phyloP scores from a whole-genome alignment of 2,113 vertebrate genomes.

The Dipodomys merriami region DNA sequence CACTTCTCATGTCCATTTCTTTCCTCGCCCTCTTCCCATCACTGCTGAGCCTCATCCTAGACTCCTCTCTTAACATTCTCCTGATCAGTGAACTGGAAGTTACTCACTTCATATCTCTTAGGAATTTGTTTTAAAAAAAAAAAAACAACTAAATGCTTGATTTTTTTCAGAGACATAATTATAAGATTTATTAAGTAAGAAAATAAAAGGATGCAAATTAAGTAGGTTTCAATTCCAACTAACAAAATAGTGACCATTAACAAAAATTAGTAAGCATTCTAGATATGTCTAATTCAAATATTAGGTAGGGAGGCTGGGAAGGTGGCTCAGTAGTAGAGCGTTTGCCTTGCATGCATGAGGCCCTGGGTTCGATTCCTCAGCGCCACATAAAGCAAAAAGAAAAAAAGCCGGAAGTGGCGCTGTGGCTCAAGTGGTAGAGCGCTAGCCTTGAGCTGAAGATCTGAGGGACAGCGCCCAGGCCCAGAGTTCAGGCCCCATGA shows the following conservation, averaged over 20 bases:
- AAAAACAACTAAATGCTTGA: neutral
- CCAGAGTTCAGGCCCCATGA: too few species aligned
- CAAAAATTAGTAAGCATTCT: slow-evolving; percentile 33
- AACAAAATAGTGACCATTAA: neutral
- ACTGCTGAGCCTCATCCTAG: neutral
- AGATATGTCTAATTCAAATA: neutral
- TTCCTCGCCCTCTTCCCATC: neutral
- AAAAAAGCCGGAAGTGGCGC: too few species aligned
- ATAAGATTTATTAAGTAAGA: neutral
- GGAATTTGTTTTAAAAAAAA: neutral
- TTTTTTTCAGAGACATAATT: slow-evolving; percentile 30
- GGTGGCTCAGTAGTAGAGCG: too few species aligned
- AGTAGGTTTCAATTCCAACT: neutral
- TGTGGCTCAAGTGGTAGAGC: too few species aligned
- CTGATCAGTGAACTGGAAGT: neutral
- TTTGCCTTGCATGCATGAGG: too few species aligned
- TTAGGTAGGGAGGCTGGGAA: neutral
- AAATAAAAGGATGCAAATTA: neutral
- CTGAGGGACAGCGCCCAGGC: too few species aligned
- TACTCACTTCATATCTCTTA: neutral
- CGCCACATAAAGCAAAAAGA: too few species aligned
- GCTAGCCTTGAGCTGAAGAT: too few species aligned
- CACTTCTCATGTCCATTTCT: neutral
- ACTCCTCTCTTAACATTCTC: neutral
- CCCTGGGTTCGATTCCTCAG: too few species aligned